phyloP scores from a whole-genome alignment of 2,797 vertebrate species.

The Chelon labrosus region DNA sequence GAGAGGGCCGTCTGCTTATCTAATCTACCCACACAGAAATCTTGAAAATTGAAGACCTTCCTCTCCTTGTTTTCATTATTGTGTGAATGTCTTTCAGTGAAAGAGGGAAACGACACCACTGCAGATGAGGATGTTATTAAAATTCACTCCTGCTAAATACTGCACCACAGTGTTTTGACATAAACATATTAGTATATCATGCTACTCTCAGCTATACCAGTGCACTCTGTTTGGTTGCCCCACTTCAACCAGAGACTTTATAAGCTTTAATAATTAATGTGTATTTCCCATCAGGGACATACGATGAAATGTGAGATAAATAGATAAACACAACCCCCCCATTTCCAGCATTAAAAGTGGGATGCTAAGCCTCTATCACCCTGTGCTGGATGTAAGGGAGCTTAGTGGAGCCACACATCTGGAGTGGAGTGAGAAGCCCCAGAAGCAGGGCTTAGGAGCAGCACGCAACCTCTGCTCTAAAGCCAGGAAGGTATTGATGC shows the following conservation, averaged over 20 bases:
- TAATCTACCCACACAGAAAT: slow-evolving; percentile 55
- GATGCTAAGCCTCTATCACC: slow-evolving; percentile 43
- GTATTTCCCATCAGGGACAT: not conserved
- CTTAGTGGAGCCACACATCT: slow-evolving; percentile 58
- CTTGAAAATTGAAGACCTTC: slow-evolving; percentile 29
- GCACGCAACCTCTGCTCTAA: slow-evolving; percentile 44
- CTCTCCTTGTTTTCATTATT: slow-evolving; percentile 8
- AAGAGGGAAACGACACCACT: not conserved
- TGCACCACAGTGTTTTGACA: slow-evolving; percentile 14
- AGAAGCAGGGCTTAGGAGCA: slow-evolving; percentile 63
- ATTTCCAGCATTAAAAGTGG: slow-evolving; percentile 26
- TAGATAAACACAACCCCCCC: not conserved
- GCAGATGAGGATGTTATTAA: slow-evolving; percentile 9
- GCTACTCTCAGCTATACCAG: not conserved
- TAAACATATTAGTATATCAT: slow-evolving; percentile 21
- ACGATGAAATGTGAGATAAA: slow-evolving; percentile 39
- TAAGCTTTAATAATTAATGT: slow-evolving; percentile 5
- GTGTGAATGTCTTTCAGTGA: slow-evolving; percentile 1
- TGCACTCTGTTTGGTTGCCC: not conserved
- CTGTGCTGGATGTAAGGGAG: slow-evolving; percentile 35
- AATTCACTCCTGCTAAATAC: slow-evolving; percentile 11
- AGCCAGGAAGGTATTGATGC: slow-evolving; percentile 60
- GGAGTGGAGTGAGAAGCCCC: slow-evolving; percentile 45
- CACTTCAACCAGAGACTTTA: slow-evolving; percentile 17
- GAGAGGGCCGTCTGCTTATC: slow-evolving; percentile 36